Base-by-base conservation (phyloP, 2,113 vertebrate genomes). In the Phasianus colchicus region DNA sequence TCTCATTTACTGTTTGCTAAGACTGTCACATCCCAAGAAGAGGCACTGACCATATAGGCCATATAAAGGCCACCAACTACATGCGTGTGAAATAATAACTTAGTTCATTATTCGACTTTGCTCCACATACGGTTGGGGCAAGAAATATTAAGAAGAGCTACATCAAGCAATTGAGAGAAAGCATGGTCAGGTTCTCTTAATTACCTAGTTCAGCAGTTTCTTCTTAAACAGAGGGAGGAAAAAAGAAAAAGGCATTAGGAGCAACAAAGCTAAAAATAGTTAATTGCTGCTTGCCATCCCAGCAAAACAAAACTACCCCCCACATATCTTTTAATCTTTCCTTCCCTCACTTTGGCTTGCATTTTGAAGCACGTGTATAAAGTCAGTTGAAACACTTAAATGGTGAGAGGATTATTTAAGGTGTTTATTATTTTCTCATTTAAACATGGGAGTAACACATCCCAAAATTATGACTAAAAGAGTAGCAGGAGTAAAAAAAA, bases 121-220 rank as follows among this genome's bases (percentile, higher is more conserved):
- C 27, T 58, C 38, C 24, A 40, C 9, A 54, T 13, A 75, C 61
- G 40, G 15, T 12, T 1, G 0, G 25, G 15, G 30, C 22, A 54
- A 77, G 43, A 55, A 67, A 61, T 11, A 47, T 3, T 36, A 29
- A 17, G n/a, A 85, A 15, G 40, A 76, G 36, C 11, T n/a, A 25
- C 12, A 34, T 27, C 42, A 50, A 14, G 7, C 22, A 25, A 24
- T 3, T 0, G 0, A 32, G 32, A 73, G 11, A 40, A 58, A 0
- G 0, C 3, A 11, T 11, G 10, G 36, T 14, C 22, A 47, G 30
- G 16, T 58, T 25, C 34, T 65, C 43, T 30, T 36, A 50, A 21
- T 64, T 50, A 76, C 36, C 13, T 50, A 52, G 24, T 40, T 70
- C 43, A 64, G n/a, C 34, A 64, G 11, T 6, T 58, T 58, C 55